Percentiles rank a stretch among this genome's conserved stretches.
Evolutionary conservation across 2,113 vertebrate genomes (phyloP).

Genomic region (Rhinopithecus roxellana): DNA sequence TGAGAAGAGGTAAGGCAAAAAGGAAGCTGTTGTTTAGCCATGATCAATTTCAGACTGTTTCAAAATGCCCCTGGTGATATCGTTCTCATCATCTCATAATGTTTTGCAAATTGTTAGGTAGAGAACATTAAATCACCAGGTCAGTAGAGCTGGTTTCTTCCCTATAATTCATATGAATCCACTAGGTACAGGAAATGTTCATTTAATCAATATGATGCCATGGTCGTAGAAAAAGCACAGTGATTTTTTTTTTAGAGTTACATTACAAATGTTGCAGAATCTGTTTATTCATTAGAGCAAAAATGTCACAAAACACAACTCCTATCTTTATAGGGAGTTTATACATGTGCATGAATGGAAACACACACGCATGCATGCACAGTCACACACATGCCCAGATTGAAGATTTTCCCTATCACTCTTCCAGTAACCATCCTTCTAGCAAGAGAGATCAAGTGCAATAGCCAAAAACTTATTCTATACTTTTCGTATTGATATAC

Average conservation of each 20-base stretch:
- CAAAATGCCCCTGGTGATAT: constrained; percentile 60
- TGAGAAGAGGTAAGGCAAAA: not conserved
- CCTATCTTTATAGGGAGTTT: not conserved
- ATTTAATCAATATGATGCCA: constrained; percentile 39
- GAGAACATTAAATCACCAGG: constrained; percentile 70
- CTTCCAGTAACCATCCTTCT: not conserved
- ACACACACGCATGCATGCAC: not conserved
- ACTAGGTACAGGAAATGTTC: constrained; percentile 52
- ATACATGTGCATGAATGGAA: not conserved
- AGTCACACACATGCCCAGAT: not conserved
- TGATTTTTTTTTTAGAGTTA: not conserved
- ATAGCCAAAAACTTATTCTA: not conserved
- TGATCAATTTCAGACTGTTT: constrained; percentile 61
- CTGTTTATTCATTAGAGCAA: not conserved
- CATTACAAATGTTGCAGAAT: constrained; percentile 3
- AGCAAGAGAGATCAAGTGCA: not conserved
- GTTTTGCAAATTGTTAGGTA: constrained; percentile 76
- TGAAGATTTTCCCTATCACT: not conserved
- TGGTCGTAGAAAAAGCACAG: not conserved
- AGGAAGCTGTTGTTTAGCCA: constrained; percentile 8
- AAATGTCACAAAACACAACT: not conserved
- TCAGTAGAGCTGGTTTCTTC: constrained; percentile 67
- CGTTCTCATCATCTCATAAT: constrained; percentile 63
- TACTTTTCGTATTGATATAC: not conserved
- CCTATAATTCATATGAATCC: constrained; percentile 67